Conservation (phyloP, 2,888 invertebrate genomes). For the Mantis religiosa region DNA sequence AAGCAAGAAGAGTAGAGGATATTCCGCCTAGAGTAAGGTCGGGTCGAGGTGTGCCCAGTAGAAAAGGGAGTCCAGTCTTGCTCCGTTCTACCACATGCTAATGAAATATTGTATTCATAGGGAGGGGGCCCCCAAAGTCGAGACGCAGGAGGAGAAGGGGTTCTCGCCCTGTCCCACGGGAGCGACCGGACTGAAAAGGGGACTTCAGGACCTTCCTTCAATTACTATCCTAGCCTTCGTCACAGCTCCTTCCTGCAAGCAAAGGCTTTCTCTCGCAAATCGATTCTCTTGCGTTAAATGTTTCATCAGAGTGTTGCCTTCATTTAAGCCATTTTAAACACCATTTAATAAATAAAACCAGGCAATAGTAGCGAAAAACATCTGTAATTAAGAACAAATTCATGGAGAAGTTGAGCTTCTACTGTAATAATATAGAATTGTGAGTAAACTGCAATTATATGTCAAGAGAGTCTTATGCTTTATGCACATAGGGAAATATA, state of each 20-base stretch:
- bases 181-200: constrained; percentile 4
- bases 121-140: constrained; percentile 34
- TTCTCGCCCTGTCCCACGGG: neutral
- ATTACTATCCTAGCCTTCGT: neutral
- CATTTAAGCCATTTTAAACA: neutral
- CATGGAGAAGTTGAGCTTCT: too few species aligned
- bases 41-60: neutral
- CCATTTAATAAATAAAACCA: neutral
- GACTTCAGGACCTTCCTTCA: constrained; percentile 12
- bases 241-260: neutral
- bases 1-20: neutral
- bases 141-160: neutral
- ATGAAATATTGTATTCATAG: constrained; percentile 49
- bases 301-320: neutral
- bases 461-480: too few species aligned
- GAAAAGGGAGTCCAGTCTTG: neutral
- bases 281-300: neutral
- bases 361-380: neutral
- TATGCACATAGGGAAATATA: too few species aligned
- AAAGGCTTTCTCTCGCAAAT: neutral
- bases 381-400: neutral
- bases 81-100: constrained; percentile 35
- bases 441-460: too few species aligned
- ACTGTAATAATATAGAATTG: too few species aligned
- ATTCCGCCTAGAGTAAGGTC: neutral